Conservation (phyloP, 92 coral and sea anemone genomes). For the Palythoa heliodiscus region DNA sequence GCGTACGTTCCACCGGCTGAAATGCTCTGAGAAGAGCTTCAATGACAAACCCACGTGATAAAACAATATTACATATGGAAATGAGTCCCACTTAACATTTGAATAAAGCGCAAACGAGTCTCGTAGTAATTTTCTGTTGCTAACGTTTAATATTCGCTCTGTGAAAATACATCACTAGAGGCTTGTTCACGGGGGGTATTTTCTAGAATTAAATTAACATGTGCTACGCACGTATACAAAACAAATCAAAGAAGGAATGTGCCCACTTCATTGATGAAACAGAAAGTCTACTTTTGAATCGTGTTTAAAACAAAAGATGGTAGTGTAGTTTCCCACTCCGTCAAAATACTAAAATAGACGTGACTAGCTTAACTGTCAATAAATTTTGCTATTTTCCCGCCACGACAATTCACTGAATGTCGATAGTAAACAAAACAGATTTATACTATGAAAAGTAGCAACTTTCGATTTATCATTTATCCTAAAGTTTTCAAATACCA, state of each 20-base stretch:
- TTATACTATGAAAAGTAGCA: background rate
- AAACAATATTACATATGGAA: too few species aligned
- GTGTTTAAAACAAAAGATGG: background rate
- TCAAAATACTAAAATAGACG: background rate
- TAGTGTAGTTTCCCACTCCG: background rate
- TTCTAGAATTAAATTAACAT: background rate
- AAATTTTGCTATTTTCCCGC: constrained; percentile 10
- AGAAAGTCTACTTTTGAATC: background rate
- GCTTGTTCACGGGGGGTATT: background rate
- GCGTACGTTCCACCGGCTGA: background rate
- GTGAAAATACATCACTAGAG: background rate
- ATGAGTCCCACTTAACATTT: background rate
- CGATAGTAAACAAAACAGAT: too few species aligned
- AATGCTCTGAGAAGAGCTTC: background rate
- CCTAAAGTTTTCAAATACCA: too few species aligned
- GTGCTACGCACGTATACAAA: background rate
- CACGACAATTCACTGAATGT: background rate
- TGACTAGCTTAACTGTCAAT: background rate
- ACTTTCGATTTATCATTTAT: background rate
- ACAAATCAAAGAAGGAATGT: background rate
- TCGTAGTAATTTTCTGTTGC: background rate
- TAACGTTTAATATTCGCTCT: background rate
- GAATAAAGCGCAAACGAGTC: background rate
- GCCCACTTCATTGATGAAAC: background rate
- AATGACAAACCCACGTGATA: background rate